Evolutionary conservation across 2,888 invertebrate genomes (phyloP), one percentile per base, ranked within the genome.

Genomic region (Monopis laevigella): DNA sequence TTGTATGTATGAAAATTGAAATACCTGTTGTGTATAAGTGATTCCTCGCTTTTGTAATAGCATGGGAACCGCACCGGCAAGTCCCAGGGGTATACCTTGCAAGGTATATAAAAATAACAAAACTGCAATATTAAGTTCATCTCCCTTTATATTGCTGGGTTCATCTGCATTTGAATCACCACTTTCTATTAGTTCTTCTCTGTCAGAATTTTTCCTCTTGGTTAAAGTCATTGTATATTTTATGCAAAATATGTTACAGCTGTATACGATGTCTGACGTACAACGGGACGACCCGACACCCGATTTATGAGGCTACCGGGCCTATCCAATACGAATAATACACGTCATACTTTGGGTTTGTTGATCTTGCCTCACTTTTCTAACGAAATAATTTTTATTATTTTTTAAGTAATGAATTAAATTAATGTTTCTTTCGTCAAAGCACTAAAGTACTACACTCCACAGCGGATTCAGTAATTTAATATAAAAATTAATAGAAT

Each of bases 51-150:
- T 94, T 63, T 96, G 95, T 42, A 99, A 81, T 41, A 99, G 84
- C 91, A 98, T 94, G 0, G 99, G 98, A 51, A 99, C 90, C 18
- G 97, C 95, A 13, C 93, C 90, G 29, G 93, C 93, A 18, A 99
- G 74, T 1, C 99, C 99, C 2, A 99, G 75, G 0, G 99, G 99
- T 63, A 94, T 92, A 4, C 98, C 98, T 84, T 96, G 95, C 14
- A 98, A 82, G 29, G 98, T 85, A 63, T 99, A 99, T 3, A 99
- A 82, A 65, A 98, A 94, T 49, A 97, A 84, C 36, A 99, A 82
- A 44, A 98, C 84, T 10, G 89, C 86, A 51, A 98, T 93, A 62
- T 93, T 97, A 40, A 83, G 64, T 54, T 86, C 84, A 68, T 94
- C 93, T 10, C 92, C 92, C 54, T 84, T 84, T 45, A 88, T 75